These are phyloP conservation scores for Elegia similella DNA, from an alignment of 2,888 invertebrate species.

Conservation along the genomic window DNA sequence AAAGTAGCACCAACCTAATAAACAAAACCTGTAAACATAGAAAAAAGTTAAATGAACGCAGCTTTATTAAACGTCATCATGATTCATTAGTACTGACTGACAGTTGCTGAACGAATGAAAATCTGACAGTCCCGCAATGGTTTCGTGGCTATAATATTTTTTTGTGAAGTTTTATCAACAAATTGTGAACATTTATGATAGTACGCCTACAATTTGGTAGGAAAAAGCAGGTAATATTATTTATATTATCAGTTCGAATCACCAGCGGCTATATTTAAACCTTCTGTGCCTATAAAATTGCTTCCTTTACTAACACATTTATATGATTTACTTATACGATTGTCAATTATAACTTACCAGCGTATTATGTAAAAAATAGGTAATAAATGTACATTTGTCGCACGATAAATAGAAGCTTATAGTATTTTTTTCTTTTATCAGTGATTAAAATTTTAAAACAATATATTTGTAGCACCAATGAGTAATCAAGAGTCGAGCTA, in stretches of 20 bases:
- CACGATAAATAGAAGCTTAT: no score
- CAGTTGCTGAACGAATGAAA: background rate
- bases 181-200: slow-evolving; percentile 3
- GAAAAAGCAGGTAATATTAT: background rate
- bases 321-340: background rate
- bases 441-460: no score
- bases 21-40: background rate
- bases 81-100: no score
- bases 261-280: background rate
- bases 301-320: background rate
- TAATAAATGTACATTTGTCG: no score
- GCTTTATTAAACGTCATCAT: no score
- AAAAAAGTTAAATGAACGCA: no score
- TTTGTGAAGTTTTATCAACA: background rate
- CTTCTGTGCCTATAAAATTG: background rate
- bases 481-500: no score
- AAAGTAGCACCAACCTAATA: no score
- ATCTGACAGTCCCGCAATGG: slow-evolving; percentile 43
- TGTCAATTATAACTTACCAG: slow-evolving; percentile 8
- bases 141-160: slow-evolving; percentile 50
- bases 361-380: background rate
- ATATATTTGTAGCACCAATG: no score
- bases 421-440: no score
- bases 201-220: background rate
- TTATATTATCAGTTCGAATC: background rate